Evolutionary conservation across 2,888 invertebrate species (phyloP).

Genomic region (Oxytorus armatus): DNA sequence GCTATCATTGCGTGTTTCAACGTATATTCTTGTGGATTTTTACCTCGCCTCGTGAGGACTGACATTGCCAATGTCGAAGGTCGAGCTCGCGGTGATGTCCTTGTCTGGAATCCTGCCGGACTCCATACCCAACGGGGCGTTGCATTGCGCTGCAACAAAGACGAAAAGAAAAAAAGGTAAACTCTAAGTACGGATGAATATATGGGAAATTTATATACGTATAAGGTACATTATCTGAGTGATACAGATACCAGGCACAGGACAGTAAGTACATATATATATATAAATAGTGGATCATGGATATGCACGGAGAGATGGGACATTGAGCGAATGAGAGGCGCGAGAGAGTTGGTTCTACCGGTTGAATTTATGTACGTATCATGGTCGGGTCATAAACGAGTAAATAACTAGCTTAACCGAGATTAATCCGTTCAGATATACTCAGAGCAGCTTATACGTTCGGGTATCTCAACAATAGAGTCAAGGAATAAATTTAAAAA

Average conservation of each 20-base stretch:
- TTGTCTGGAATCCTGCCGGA: slow-evolving; percentile 87
- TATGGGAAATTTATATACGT: slow-evolving; percentile 17
- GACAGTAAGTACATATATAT: slow-evolving; percentile 53
- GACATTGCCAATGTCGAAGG: slow-evolving; percentile 88
- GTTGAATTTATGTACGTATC: slow-evolving; percentile 75
- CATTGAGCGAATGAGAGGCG: slow-evolving; percentile 32
- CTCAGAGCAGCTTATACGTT: slow-evolving; percentile 50
- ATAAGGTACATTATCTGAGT: slow-evolving; percentile 7
- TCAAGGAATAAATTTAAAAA: slow-evolving; percentile 37
- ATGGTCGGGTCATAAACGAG: slow-evolving; percentile 79
- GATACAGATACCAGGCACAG: slow-evolving; percentile 66
- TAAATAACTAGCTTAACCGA: slow-evolving; percentile 79
- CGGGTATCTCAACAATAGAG: slow-evolving; percentile 46
- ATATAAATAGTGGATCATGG: slow-evolving; percentile 39
- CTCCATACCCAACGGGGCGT: slow-evolving; percentile 88
- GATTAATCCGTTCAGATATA: slow-evolving; percentile 75
- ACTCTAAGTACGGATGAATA: slow-evolving; percentile 1
- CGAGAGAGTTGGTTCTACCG: slow-evolving; percentile 62
- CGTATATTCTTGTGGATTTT: too few species aligned
- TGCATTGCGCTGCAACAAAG: slow-evolving; percentile 86
- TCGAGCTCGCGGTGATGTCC: slow-evolving; percentile 88
- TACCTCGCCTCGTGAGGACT: slow-evolving; percentile 89
- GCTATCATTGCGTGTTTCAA: too few species aligned
- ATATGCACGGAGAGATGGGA: slow-evolving; percentile 39
- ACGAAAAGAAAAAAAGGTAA: slow-evolving; percentile 50